phyloP scores from a whole-genome alignment of 2,797 vertebrate genomes.

The Arremon brunneinucha region DNA sequence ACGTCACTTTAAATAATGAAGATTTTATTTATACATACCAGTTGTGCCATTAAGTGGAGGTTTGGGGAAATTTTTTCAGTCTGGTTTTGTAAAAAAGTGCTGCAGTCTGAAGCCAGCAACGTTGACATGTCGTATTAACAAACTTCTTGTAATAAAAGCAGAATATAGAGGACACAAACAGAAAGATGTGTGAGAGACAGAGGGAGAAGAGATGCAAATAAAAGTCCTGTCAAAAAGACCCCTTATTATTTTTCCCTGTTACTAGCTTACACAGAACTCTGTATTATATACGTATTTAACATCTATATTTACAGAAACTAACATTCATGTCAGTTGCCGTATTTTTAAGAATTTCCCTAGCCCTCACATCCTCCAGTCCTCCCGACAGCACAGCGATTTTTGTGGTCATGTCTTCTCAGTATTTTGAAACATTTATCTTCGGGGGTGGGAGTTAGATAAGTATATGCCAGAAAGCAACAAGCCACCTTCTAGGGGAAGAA shows the following conservation, averaged over 20 bases:
- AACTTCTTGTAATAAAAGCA: slow-evolving; percentile 33
- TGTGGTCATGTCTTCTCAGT: not conserved
- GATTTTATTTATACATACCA: slow-evolving; percentile 74
- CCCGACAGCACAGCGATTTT: not conserved
- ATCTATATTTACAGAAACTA: not conserved
- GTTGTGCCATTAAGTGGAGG: slow-evolving; percentile 42
- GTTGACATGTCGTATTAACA: slow-evolving; percentile 13
- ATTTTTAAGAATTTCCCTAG: not conserved
- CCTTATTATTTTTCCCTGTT: not conserved
- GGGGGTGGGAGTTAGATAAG: slow-evolving; percentile 6
- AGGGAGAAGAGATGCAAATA: not conserved
- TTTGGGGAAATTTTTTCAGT: slow-evolving; percentile 18
- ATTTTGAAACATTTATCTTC: slow-evolving; percentile 44
- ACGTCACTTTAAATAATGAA: slow-evolving; percentile 70
- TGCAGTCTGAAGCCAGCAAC: slow-evolving; percentile 25
- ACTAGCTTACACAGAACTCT: not conserved
- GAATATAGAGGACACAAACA: not conserved
- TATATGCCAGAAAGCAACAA: slow-evolving; percentile 37
- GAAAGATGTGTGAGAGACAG: not conserved
- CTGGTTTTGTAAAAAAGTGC: slow-evolving; percentile 48
- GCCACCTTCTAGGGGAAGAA: slow-evolving; percentile 10
- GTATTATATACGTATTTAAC: not conserved
- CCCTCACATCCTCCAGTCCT: not conserved
- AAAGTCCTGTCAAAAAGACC: not conserved
- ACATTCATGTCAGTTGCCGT: not conserved